Percentiles rank a stretch among this genome's conserved stretches.
phyloP scores from a whole-genome alignment of 2,888 invertebrate genomes.

The Microctonus aethiopoides region DNA sequence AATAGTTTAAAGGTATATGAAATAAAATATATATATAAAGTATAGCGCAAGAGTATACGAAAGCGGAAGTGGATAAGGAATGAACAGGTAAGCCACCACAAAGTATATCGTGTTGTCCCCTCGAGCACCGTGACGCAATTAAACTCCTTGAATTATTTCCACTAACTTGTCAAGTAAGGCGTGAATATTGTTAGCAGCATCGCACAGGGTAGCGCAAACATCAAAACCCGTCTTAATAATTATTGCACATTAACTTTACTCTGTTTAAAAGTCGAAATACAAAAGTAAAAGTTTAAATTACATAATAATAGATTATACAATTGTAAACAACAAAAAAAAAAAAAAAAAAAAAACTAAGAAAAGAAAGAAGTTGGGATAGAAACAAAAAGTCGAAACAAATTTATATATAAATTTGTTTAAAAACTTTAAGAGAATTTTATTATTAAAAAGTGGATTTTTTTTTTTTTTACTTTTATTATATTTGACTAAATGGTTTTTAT shows the following conservation, averaged over 20 bases:
- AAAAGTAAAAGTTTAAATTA: not conserved
- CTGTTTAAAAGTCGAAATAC: not conserved
- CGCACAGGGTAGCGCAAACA: slow-evolving; percentile 43
- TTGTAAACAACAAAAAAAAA: not conserved
- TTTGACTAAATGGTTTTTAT: not conserved
- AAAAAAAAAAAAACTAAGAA: not conserved
- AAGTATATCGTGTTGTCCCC: slow-evolving; percentile 30
- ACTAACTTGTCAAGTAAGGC: slow-evolving; percentile 54
- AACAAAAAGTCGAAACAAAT: no score
- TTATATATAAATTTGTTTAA: not conserved
- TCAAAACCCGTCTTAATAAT: slow-evolving; percentile 54
- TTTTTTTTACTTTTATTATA: no score
- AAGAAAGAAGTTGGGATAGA: not conserved
- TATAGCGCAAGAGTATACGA: slow-evolving; percentile 15
- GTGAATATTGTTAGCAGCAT: slow-evolving; percentile 57
- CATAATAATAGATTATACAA: not conserved
- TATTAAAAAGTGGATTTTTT: not conserved
- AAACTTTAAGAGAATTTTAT: not conserved
- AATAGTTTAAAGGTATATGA: not conserved
- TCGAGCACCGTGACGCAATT: slow-evolving; percentile 54
- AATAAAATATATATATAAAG: slow-evolving; percentile 42
- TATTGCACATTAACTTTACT: slow-evolving; percentile 1
- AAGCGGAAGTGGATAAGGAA: not conserved
- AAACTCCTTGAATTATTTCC: slow-evolving; percentile 61
- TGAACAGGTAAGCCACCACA: not conserved